These are phyloP conservation scores for Clanis bilineata DNA, from an alignment of 2,888 invertebrate species.

Conservation along the genomic window DNA sequence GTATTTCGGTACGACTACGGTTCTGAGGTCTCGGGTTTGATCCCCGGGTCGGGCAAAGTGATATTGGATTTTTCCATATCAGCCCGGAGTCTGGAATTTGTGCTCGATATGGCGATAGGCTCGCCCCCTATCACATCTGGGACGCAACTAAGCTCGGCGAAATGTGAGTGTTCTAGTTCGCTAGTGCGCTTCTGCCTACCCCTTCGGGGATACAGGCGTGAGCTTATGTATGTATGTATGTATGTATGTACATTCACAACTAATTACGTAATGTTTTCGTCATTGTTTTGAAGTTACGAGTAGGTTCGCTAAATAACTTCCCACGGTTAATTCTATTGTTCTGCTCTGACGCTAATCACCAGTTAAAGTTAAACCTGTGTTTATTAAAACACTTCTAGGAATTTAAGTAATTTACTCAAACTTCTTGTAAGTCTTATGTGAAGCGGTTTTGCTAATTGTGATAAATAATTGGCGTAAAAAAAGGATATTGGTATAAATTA, in stretches of 20 bases:
- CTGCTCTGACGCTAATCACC: constrained; percentile 23
- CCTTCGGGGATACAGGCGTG: no score
- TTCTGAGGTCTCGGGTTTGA: no score
- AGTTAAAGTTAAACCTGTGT: constrained; percentile 21
- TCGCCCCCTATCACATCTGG: no score
- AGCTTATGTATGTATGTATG: not conserved
- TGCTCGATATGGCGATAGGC: no score
- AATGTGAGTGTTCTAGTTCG: no score
- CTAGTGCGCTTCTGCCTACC: no score
- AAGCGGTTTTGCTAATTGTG: not conserved
- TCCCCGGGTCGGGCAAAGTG: no score
- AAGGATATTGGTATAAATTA: not conserved
- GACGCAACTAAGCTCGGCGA: no score
- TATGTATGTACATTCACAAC: not conserved
- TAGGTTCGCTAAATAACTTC: constrained; percentile 24
- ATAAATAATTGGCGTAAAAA: no score
- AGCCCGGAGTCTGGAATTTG: no score
- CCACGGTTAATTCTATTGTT: constrained; percentile 34
- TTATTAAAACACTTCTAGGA: constrained; percentile 23
- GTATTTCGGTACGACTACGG: no score
- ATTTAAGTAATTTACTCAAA: constrained; percentile 14
- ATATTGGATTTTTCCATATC: no score
- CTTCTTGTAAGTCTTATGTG: not conserved
- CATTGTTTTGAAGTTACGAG: not conserved
- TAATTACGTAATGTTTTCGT: constrained; percentile 19